These are phyloP conservation scores for Smutsia temminckii DNA, from an alignment of 2,797 vertebrate species.

Conservation along the genomic window DNA sequence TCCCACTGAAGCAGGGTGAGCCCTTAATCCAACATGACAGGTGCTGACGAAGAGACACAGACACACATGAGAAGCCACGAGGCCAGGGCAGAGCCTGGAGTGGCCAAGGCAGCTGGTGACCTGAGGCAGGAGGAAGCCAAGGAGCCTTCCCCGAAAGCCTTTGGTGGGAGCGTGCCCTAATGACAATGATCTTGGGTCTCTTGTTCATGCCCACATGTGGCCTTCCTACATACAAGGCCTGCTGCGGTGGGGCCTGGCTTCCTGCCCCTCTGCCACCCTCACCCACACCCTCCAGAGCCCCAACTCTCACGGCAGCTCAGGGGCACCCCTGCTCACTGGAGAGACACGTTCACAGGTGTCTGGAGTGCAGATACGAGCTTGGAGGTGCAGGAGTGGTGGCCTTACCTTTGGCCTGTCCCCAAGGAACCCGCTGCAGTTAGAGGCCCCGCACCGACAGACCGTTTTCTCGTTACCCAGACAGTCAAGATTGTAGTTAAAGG, in stretches of 20 bases:
- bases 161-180: too few species aligned
- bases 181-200: background rate
- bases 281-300: background rate
- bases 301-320: background rate
- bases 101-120: too few species aligned
- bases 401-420: conserved; percentile 96
- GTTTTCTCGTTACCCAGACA: conserved; percentile 99
- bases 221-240: too few species aligned
- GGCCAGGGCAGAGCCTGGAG: too few species aligned
- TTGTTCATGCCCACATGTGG: too few species aligned
- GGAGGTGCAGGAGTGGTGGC: accelerated
- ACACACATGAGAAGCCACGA: too few species aligned
- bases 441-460: conserved; percentile 94
- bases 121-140: too few species aligned
- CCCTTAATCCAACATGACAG: background rate
- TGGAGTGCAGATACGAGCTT: accelerated
- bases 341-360: accelerated
- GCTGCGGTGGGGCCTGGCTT: background rate
- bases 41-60: background rate
- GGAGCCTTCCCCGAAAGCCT: too few species aligned
- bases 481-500: conserved; percentile 99
- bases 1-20: too few species aligned
- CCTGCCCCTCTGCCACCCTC: background rate
- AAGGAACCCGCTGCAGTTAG: conserved; percentile 98
- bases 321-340: background rate